Percentiles rank a stretch among this genome's conserved stretches.
Conservation (phyloP, 2,888 invertebrate species). For the Aromia moschata region DNA sequence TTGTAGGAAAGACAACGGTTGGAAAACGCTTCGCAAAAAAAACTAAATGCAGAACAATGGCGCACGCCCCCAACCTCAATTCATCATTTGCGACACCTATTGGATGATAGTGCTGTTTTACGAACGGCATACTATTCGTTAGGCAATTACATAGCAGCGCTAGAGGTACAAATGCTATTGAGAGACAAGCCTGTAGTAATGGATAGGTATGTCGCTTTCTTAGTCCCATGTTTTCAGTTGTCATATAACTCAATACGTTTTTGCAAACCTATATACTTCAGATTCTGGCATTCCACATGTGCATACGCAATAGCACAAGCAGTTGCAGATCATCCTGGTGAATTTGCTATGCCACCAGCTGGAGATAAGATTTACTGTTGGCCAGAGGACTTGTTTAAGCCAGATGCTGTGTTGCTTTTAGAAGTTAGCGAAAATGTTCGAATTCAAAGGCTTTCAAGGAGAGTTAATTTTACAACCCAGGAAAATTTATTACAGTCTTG, state of each 20-base stretch:
- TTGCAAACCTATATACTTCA: no score
- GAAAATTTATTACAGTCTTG: constrained; percentile 53
- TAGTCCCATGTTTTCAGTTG: no score
- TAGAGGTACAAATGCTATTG: constrained; percentile 55
- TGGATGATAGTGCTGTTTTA: constrained; percentile 54
- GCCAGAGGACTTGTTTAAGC: constrained; percentile 63
- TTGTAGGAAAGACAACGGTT: constrained; percentile 62
- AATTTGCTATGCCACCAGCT: constrained; percentile 50
- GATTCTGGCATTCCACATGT: constrained; percentile 65
- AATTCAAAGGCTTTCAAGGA: constrained; percentile 52
- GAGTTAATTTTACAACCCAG: constrained; percentile 52
- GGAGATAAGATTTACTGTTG: constrained; percentile 58
- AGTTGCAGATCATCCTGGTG: constrained; percentile 46
- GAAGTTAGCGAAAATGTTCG: constrained; percentile 60
- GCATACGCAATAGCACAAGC: constrained; percentile 61
- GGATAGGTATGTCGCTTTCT: constrained; percentile 64
- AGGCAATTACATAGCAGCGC: constrained; percentile 64
- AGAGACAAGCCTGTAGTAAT: constrained; percentile 59
- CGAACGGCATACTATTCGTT: constrained; percentile 62
- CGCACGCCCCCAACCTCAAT: constrained; percentile 61
- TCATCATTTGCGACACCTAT: constrained; percentile 53
- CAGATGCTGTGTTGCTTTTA: constrained; percentile 61
- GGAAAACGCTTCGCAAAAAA: constrained; percentile 55
- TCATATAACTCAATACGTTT: no score
- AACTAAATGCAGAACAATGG: constrained; percentile 53